phyloP scores from a whole-genome alignment of 1,140 invertebrate genomes.

The Wiebesia pumilae region DNA sequence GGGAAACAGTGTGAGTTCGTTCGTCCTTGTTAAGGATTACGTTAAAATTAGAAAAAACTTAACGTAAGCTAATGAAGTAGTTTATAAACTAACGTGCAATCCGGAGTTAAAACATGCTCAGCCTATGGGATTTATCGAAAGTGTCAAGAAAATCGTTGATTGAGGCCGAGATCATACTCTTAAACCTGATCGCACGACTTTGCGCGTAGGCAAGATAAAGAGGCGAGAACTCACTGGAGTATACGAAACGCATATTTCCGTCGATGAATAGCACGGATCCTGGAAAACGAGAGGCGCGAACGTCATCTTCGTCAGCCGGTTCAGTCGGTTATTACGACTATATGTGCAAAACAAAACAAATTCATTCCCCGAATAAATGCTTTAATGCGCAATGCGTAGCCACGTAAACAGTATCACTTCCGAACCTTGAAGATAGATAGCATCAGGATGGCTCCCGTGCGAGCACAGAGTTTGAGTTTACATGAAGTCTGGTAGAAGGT shows the following conservation, averaged over 20 bases:
- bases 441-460: not conserved
- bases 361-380: not conserved
- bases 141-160: not conserved
- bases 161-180: not conserved
- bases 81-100: too few species aligned
- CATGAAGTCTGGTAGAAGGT: not conserved
- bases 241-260: not conserved
- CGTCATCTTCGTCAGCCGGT: not conserved
- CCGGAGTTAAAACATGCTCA: not conserved
- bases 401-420: too few species aligned
- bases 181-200: not conserved
- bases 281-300: not conserved
- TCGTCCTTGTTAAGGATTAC: too few species aligned
- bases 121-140: not conserved
- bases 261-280: not conserved
- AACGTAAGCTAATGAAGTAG: too few species aligned
- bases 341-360: not conserved
- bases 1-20: too few species aligned
- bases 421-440: not conserved
- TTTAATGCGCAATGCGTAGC: too few species aligned
- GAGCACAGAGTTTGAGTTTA: not conserved
- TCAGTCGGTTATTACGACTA: not conserved
- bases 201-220: not conserved
- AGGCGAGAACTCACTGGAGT: not conserved
- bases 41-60: too few species aligned